These are phyloP conservation scores for Rhynchonycteris naso DNA, from an alignment of 2,797 vertebrate species.

Conservation along the genomic window DNA sequence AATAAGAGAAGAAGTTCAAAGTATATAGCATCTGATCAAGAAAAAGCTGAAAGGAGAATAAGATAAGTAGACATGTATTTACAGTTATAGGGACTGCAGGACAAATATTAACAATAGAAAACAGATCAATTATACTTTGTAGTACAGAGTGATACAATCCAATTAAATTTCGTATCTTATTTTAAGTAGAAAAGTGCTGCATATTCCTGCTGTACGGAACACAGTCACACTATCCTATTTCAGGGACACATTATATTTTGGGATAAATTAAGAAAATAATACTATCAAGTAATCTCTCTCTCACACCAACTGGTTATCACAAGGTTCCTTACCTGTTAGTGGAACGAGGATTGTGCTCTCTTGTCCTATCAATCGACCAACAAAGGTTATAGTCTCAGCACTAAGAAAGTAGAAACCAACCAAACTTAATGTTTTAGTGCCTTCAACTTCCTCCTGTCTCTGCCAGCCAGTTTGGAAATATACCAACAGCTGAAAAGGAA, in stretches of 20 bases:
- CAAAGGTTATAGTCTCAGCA: slow-evolving; percentile 72
- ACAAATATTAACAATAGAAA: slow-evolving; percentile 59
- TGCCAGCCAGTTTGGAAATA: slow-evolving; percentile 73
- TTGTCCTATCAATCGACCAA: slow-evolving; percentile 77
- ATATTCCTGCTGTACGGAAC: not conserved
- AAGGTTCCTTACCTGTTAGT: slow-evolving; percentile 80
- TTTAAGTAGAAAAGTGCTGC: slow-evolving; percentile 48
- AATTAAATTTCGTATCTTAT: slow-evolving; percentile 54
- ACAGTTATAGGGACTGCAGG: slow-evolving; percentile 54
- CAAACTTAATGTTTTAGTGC: slow-evolving; percentile 69
- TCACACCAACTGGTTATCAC: slow-evolving; percentile 66
- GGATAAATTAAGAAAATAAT: slow-evolving; percentile 42
- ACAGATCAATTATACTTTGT: slow-evolving; percentile 35
- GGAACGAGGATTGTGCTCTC: slow-evolving; percentile 74
- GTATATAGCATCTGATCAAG: slow-evolving; percentile 63
- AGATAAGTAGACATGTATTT: slow-evolving; percentile 62
- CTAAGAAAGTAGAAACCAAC: slow-evolving; percentile 73
- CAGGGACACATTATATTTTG: slow-evolving; percentile 9
- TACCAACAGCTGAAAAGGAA: slow-evolving; percentile 80
- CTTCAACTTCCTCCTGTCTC: slow-evolving; percentile 72
- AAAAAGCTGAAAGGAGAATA: slow-evolving; percentile 68
- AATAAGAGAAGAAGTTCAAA: slow-evolving; percentile 74
- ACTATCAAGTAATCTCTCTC: slow-evolving; percentile 40
- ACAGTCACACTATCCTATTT: slow-evolving; percentile 17
- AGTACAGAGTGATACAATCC: slow-evolving; percentile 5